These are phyloP conservation scores for Girardinichthys multiradiatus DNA, from an alignment of 2,113 vertebrate species.

Conservation along the genomic window DNA sequence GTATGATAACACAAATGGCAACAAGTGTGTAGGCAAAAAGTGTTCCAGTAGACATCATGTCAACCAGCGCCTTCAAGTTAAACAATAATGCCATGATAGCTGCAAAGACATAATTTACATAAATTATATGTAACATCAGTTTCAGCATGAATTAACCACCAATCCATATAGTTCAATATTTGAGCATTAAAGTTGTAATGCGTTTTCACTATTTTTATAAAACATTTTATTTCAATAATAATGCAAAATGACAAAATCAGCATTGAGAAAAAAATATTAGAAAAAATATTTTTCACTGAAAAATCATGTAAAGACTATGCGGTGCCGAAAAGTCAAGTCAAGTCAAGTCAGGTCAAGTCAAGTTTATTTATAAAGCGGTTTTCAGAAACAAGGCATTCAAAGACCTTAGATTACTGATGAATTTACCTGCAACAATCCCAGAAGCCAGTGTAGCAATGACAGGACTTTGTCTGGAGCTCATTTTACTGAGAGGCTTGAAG, in stretches of 20 bases:
- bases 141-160: not conserved
- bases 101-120: constrained; percentile 62
- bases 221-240: not conserved
- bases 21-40: constrained; percentile 95
- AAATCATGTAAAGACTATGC: no score
- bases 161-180: not conserved
- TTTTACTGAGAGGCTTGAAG: constrained; percentile 84
- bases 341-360: no score
- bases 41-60: constrained; percentile 97
- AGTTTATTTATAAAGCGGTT: no score
- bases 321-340: no score
- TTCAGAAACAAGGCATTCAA: no score
- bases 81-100: constrained; percentile 91
- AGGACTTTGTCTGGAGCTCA: constrained; percentile 86
- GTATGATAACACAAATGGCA: constrained; percentile 91
- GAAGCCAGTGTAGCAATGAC: constrained; percentile 87
- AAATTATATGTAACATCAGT: not conserved
- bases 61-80: constrained; percentile 90
- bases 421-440: constrained; percentile 86
- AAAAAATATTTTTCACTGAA: not conserved
- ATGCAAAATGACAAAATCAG: not conserved
- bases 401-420: not conserved
- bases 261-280: not conserved
- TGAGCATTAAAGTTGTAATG: not conserved
- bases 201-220: not conserved